These are phyloP conservation scores for Cephus cinctus DNA, from an alignment of 1,140 invertebrate species.

Conservation along the genomic window DNA sequence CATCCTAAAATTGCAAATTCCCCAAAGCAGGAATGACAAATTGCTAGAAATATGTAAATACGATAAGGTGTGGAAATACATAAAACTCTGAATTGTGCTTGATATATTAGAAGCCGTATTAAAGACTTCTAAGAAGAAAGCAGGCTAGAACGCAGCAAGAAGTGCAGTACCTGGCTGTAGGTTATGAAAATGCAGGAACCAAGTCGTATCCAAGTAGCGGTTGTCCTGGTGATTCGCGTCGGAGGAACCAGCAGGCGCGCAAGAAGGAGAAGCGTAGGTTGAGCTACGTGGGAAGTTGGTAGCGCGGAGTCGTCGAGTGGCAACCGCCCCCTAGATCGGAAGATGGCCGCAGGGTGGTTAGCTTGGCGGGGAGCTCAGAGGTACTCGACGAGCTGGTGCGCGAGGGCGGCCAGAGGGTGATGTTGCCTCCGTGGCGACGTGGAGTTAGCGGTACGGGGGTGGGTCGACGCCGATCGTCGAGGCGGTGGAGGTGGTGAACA, in stretches of 20 bases:
- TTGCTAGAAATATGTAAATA: too few relatives aligned
- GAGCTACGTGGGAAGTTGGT: constrained; percentile 32
- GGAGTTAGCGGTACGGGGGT: neutral
- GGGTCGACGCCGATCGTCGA: constrained; percentile 16
- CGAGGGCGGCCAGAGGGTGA: constrained; percentile 27
- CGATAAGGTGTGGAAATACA: too few relatives aligned
- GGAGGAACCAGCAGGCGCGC: neutral
- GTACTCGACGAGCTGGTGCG: constrained; percentile 27
- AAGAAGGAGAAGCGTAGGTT: constrained; percentile 24
- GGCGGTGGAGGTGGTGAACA: constrained; percentile 47
- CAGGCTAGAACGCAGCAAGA: too few relatives aligned
- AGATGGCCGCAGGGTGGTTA: too few relatives aligned
- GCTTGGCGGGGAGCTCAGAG: constrained; percentile 29
- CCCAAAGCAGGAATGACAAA: too few relatives aligned
- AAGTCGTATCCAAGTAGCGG: too few relatives aligned
- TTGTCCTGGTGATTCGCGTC: constrained; percentile 5
- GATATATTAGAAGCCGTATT: too few relatives aligned
- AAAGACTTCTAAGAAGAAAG: too few relatives aligned
- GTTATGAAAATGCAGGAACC: too few relatives aligned
- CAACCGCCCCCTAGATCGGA: constrained; percentile 33
- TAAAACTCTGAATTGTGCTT: too few relatives aligned
- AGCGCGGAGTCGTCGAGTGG: constrained; percentile 33
- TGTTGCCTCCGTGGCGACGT: constrained; percentile 20
- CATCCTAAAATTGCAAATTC: too few relatives aligned
- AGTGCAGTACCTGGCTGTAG: too few relatives aligned